These are phyloP conservation scores for Mamestra configurata DNA, from an alignment of 1,140 invertebrate genomes.

Conservation along the genomic window DNA sequence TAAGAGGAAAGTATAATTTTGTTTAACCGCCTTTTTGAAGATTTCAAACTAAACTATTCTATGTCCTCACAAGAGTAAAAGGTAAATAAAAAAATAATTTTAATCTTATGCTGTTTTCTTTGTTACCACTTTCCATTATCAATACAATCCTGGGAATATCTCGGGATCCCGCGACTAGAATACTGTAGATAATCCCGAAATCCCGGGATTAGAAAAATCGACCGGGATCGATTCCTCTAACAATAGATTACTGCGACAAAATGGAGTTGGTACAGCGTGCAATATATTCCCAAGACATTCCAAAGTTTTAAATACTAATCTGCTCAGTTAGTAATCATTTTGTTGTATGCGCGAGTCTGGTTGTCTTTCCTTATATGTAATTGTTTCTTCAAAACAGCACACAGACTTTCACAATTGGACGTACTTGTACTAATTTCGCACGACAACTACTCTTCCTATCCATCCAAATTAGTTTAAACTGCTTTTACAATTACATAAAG, in stretches of 20 bases:
- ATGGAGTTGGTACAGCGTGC: too few species aligned
- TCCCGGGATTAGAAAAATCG: conserved; percentile 47
- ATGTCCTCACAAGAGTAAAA: background rate
- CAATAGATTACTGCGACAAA: too few species aligned
- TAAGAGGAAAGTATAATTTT: background rate
- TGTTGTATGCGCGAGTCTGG: background rate
- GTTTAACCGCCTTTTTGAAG: background rate
- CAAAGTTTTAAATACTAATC: too few species aligned
- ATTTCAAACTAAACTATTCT: background rate
- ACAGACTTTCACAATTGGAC: conserved; percentile 18
- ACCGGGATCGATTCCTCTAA: conserved; percentile 32
- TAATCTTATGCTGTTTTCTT: background rate
- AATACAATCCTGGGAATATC: conserved; percentile 12
- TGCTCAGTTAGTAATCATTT: too few species aligned
- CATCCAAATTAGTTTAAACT: conserved; percentile 6
- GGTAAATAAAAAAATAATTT: background rate
- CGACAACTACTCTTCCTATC: conserved; percentile 1
- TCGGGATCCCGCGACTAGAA: conserved; percentile 34
- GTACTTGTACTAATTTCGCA: conserved; percentile 13
- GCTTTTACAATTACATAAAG: conserved; percentile 21
- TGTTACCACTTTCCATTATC: conserved; percentile 7
- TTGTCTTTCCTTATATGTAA: background rate
- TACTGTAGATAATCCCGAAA: conserved; percentile 49
- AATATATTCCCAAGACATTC: too few species aligned
- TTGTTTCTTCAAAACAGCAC: background rate